Evolutionary conservation across 2,888 invertebrate genomes (phyloP), one percentile per base, ranked within the genome.

Genomic region (Ennomos fuscantarius): DNA sequence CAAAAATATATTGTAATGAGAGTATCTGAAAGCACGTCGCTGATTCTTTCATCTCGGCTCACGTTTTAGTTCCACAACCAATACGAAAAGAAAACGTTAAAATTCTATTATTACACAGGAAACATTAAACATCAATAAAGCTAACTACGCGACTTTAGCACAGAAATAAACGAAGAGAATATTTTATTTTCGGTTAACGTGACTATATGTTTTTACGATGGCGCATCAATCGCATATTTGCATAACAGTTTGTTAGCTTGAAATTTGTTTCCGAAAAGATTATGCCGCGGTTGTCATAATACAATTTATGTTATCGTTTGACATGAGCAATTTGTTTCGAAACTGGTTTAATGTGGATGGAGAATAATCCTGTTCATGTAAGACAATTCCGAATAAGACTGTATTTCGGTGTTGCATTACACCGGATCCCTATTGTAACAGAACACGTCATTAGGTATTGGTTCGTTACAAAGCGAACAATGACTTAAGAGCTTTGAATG

Each of bases 161-260:
- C 35, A 13, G 33, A 53, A 58, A 54, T 58, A 40, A 45, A 9
- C 39, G 24, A 9, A 12, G 13, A 49, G 35, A 41, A 41, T 49
- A 24, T 43, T 53, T 58, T 62, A 60, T 57, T 60, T 56, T 44
- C 56, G 49, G 46, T 55, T 49, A 46, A 52, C 13, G 50, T 40
- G 50, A 40, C 40, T 11, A 35, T 60, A 41, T 53, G 50, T 47
- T 55, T 55, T 55, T 45, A 62, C 57, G 58, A 53, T 34, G 12
- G 33, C 34, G 44, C 51, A 59, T 55, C 49, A 53, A 60, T 57
- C 10, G 41, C 52, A 52, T 41, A 32, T 62, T 65, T 51, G 54
- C 63, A 65, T 63, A 65, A 58, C 46, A 60, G 55, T 34, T n/a
- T 8, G 41, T 55, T 55, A 13, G 51, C 35, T 34, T 52, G 9